Evolutionary conservation across 2,888 invertebrate genomes (phyloP).

Genomic region (Tiliacea aurago): DNA sequence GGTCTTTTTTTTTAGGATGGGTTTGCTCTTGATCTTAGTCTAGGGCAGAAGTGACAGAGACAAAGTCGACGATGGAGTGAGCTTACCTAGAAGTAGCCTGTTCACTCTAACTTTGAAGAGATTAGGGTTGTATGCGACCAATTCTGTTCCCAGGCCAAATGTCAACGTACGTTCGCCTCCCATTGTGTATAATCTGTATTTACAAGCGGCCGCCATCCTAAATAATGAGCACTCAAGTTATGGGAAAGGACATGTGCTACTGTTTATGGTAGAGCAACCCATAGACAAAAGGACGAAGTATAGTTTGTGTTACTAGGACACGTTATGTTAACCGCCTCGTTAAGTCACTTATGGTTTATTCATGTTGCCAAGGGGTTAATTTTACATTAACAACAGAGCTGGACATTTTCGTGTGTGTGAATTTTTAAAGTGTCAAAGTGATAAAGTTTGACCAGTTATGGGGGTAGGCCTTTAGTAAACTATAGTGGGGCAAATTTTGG

Average conservation of each 20-base stretch:
- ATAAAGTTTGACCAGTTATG: slow-evolving; percentile 29
- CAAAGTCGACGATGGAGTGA: too few relatives aligned
- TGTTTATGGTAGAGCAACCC: slow-evolving; percentile 42
- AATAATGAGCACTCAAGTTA: slow-evolving; percentile 49
- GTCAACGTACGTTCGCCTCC: slow-evolving; percentile 36
- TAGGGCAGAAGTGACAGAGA: too few relatives aligned
- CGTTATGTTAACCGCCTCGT: slow-evolving; percentile 31
- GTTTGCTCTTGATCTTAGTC: too few relatives aligned
- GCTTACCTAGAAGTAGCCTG: too few relatives aligned
- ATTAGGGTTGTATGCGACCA: too few relatives aligned
- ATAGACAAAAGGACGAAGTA: slow-evolving; percentile 9
- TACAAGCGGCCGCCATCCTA: slow-evolving; percentile 39
- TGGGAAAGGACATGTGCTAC: slow-evolving; percentile 55
- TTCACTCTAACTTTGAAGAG: too few relatives aligned
- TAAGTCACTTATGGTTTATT: slow-evolving; percentile 33
- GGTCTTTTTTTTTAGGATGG: too few relatives aligned
- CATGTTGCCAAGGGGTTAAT: slow-evolving; percentile 30
- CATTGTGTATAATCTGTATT: slow-evolving; percentile 49
- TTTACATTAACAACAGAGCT: slow-evolving; percentile 5
- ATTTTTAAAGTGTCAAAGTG: slow-evolving; percentile 34
- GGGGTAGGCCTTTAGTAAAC: background rate
- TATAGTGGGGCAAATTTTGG: background rate
- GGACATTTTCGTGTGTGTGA: background rate
- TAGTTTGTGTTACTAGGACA: slow-evolving; percentile 22
- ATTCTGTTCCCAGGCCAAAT: slow-evolving; percentile 12